Evolutionary conservation across 2,113 vertebrate genomes (phyloP), one percentile per base, ranked within the genome.

Genomic region (Campylomormyrus tamandua): DNA sequence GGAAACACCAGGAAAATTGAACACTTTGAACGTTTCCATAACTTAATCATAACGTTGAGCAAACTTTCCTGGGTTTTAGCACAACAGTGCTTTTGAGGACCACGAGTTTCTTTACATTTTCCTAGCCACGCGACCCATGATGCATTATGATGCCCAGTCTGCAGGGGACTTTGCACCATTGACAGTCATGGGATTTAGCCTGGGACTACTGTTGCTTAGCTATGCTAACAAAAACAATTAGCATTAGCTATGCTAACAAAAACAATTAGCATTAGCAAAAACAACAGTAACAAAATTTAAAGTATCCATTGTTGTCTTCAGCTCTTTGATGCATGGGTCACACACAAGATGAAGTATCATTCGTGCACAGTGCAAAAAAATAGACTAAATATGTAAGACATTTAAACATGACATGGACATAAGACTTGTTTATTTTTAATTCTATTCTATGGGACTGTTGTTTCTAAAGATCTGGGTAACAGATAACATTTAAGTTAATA

Each of bases 101-200:
- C 15, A n/a, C 39, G 58, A 90, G 89, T 92, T 90, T 87, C 90
- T 90, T 90, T 50, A 45, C 90, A 87, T 52, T 87, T 90, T 87
- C 86, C 92, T 92, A 91, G 91, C 90, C 62, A 90, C 90, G 87
- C 89, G 90, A 90, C 92, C 92, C 93, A 93, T 89, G 93, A 87
- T 91, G 90, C 89, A 80, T 91, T 89, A 93, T 89, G 89, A 89
- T 70, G 92, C 39, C 53, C 85, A 89, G 89, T 91, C 92, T 90
- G 83, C 91, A 83, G 89, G 35, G 88, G 24, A 49, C 24, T 27
- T 89, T 62, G 58, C 58, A 62, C 6, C 24, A 27, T n/a, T 62
- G 58, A 62, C 58, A 62, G 21, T n/a, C 8, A 27, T 62, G 24
- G 58, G 24, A 27, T 62, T 62, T n/a, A n/a, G 58, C 24, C 24